Base-by-base conservation (phyloP, 2,888 invertebrate species). In the Drosophila macrospina region DNA sequence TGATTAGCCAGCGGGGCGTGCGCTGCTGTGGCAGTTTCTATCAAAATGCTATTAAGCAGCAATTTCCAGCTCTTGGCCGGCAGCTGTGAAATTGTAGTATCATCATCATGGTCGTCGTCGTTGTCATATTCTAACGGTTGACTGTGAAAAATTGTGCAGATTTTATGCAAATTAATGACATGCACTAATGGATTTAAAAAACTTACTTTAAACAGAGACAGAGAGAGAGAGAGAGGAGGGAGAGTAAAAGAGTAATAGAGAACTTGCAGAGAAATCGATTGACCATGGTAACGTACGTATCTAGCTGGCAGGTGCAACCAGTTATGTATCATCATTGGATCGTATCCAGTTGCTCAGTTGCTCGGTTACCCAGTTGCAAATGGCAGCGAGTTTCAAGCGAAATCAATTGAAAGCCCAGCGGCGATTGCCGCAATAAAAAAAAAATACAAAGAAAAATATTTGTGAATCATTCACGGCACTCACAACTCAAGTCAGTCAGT, bases 131-230 rank as follows among this genome's bases (percentile, higher is more conserved):
- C 82, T 82, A 85, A 76, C 88, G 69, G 76, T 61, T 24, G 30
- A 42, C 44, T 56, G 47, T 73, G 50, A 54, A 62, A 62, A 44
- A 72, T 57, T 51, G 55, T 71, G 69, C 69, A 76, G 47, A 71
- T 71, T 74, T 81, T 67, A 86, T 74, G 86, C 69, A 82, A 82
- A 86, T 79, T 85, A 87, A 83, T 83, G 86, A 69, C 70, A 85
- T 78, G 73, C 86, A 81, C 85, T 82, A 82, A 82, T 82, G 87
- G 87, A 78, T 75, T 66, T 57, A 28, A 57, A 2, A 61, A 69
- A 74, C 66, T 66, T 67, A 68, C 60, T 66, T 28, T 28, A 28
- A 28, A 6, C 28, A 28, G 28, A 26, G 26, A 34, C 20, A 24
- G 24, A 30, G 45, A 61, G 69, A 51, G 26, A 39, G 32, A n/a